These are phyloP conservation scores for Perizoma flavofasciatum DNA, from an alignment of 2,888 invertebrate species.

Conservation along the genomic window DNA sequence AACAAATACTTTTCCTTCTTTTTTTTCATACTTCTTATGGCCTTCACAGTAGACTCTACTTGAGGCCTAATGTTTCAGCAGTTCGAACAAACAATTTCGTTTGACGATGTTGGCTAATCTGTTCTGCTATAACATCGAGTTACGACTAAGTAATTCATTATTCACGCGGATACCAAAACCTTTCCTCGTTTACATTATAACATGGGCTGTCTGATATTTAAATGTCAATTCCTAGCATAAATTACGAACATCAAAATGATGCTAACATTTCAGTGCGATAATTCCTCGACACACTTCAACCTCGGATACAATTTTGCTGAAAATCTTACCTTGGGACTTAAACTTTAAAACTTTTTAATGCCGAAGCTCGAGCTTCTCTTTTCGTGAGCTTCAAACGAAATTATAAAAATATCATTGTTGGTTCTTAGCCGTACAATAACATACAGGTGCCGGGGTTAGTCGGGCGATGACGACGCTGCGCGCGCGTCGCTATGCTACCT, in stretches of 20 bases:
- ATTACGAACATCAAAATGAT: background rate
- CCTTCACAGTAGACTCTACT: background rate
- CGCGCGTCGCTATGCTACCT: slow-evolving; percentile 50
- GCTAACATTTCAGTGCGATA: slow-evolving; percentile 15
- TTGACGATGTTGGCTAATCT: too few species aligned
- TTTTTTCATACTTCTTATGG: background rate
- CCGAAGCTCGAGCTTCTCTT: slow-evolving; percentile 31
- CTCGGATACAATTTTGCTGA: slow-evolving; percentile 28
- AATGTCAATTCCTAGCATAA: slow-evolving; percentile 1
- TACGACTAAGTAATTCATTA: too few species aligned
- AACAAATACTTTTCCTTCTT: background rate
- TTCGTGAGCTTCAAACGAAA: slow-evolving; percentile 57
- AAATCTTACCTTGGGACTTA: slow-evolving; percentile 22
- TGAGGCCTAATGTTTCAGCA: background rate
- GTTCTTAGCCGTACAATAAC: slow-evolving; percentile 59
- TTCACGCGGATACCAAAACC: background rate
- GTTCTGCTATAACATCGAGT: too few species aligned
- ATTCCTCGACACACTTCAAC: slow-evolving; percentile 5
- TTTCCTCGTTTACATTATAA: background rate
- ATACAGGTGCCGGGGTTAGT: slow-evolving; percentile 55
- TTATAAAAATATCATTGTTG: slow-evolving; percentile 67
- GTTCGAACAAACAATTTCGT: too few species aligned
- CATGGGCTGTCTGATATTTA: background rate
- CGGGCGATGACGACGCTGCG: slow-evolving; percentile 76
- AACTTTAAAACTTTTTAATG: slow-evolving; percentile 34